Evolutionary conservation across 2,797 vertebrate species (phyloP).

Genomic region (Onychomys arenicola): DNA sequence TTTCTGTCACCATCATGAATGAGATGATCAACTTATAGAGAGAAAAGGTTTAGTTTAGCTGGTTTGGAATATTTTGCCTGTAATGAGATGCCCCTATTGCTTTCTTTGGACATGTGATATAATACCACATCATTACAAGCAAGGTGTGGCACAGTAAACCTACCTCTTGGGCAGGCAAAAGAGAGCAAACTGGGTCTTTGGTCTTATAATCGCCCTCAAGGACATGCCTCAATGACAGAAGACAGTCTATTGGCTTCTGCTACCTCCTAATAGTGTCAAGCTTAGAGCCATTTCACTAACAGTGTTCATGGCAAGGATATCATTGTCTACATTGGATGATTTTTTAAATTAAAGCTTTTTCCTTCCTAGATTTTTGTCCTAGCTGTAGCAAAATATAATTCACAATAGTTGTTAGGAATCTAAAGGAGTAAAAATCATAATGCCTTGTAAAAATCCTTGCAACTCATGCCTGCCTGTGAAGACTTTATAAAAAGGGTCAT

Average conservation of each 20-base stretch:
- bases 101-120: background rate
- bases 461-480: background rate
- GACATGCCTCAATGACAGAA: background rate
- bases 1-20: background rate
- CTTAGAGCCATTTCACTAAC: background rate
- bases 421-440: background rate
- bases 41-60: background rate
- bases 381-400: background rate
- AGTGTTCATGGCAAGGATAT: background rate
- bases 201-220: no score
- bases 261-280: background rate
- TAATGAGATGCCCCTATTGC: background rate
- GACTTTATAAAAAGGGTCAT: background rate
- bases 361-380: background rate
- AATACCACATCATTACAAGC: background rate
- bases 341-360: constrained; percentile 3
- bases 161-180: background rate
- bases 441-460: background rate
- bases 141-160: background rate
- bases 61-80: background rate
- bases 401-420: background rate
- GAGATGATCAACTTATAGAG: background rate
- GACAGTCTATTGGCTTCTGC: background rate
- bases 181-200: background rate
- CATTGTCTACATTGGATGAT: background rate